Conservation (phyloP, 1,140 invertebrate genomes). For the Zaprionus inermis region DNA sequence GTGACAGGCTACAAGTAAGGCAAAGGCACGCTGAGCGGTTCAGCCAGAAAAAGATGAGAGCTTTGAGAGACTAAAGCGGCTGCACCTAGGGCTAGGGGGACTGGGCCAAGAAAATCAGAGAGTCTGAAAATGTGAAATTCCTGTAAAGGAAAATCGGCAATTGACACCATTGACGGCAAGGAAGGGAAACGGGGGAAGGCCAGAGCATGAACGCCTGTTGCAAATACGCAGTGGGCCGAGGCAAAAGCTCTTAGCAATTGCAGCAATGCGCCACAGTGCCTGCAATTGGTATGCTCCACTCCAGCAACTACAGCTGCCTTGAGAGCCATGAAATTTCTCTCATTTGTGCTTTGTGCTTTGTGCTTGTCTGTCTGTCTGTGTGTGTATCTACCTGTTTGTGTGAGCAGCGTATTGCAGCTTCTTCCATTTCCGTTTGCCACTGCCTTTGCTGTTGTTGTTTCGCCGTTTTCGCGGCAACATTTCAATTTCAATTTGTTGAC, state of each 20-base stretch:
- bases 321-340: conserved; percentile 55
- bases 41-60: not conserved
- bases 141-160: not conserved
- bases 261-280: conserved; percentile 4
- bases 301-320: conserved; percentile 16
- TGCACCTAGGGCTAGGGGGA: not conserved
- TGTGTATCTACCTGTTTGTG: not conserved
- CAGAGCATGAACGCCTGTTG: conserved; percentile 17
- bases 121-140: not conserved
- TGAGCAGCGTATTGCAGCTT: conserved; percentile 49
- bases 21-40: not conserved
- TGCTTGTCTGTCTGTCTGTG: conserved; percentile 39
- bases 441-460: conserved; percentile 27
- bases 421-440: conserved; percentile 45
- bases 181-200: not conserved
- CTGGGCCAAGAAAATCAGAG: not conserved
- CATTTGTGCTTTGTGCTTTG: conserved; percentile 55
- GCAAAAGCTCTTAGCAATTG: conserved; percentile 10
- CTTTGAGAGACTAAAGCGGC: not conserved
- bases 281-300: conserved; percentile 24
- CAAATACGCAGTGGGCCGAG: conserved; percentile 29
- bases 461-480: conserved; percentile 45
- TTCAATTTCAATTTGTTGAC: conserved; percentile 77
- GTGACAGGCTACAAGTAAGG: not conserved
- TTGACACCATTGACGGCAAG: not conserved